phyloP scores from a whole-genome alignment of 2,888 invertebrate species.

The Drosophila pseudotalamancana region DNA sequence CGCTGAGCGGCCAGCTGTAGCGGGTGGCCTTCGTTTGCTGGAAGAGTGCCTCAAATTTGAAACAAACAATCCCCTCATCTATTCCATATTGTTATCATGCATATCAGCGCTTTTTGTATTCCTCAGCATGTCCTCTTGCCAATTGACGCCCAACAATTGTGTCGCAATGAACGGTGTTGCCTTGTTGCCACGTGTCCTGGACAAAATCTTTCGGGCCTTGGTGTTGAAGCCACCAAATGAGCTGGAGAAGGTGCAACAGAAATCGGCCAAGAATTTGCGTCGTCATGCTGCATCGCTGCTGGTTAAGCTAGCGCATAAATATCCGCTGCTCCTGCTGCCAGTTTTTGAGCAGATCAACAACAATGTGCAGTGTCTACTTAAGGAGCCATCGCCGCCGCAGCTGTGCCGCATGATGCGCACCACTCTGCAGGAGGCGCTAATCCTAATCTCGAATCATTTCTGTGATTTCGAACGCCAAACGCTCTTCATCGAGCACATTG shows the following conservation, averaged over 20 bases:
- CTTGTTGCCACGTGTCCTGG: constrained; percentile 91
- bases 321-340: constrained; percentile 92
- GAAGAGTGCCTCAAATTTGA: constrained; percentile 91
- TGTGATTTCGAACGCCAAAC: constrained; percentile 89
- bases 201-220: constrained; percentile 94
- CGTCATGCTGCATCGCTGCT: constrained; percentile 95
- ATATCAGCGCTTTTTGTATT: constrained; percentile 96
- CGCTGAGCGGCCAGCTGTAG: constrained; percentile 90
- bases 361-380: constrained; percentile 89
- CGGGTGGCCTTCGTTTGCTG: constrained; percentile 90
- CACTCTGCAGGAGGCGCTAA: constrained; percentile 91
- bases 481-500: constrained; percentile 88
- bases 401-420: constrained; percentile 86
- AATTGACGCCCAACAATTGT: constrained; percentile 87
- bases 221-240: constrained; percentile 89
- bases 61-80: constrained; percentile 91
- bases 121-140: constrained; percentile 93
- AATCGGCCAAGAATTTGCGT: constrained; percentile 92
- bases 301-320: constrained; percentile 95
- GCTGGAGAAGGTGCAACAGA: constrained; percentile 85
- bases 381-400: constrained; percentile 85
- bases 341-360: constrained; percentile 94
- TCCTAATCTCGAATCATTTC: constrained; percentile 95
- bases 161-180: constrained; percentile 88
- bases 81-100: constrained; percentile 94